Percentiles rank a stretch among this genome's conserved stretches.
phyloP scores from a whole-genome alignment of 2,113 vertebrate genomes.

The Oreochromis spilurus region DNA sequence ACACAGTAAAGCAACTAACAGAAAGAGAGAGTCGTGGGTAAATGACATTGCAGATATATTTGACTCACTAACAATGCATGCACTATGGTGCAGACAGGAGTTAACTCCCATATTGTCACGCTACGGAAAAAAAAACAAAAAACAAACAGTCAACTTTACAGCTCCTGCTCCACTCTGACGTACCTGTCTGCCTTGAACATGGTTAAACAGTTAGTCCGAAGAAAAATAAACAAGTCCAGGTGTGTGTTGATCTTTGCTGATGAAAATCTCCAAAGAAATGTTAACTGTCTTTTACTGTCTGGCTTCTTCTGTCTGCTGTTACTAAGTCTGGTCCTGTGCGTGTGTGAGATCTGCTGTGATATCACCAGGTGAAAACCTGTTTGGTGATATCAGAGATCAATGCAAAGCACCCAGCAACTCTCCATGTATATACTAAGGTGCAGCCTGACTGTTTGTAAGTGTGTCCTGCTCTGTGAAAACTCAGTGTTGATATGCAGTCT shows the following conservation, averaged over 20 bases:
- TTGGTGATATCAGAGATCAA: not conserved
- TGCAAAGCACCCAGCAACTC: not conserved
- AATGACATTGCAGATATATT: not conserved
- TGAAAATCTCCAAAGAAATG: conserved; percentile 22
- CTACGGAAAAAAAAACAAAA: not conserved
- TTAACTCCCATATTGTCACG: not conserved
- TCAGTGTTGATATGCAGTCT: conserved; percentile 39
- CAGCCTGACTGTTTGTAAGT: not conserved
- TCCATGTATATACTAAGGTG: not conserved
- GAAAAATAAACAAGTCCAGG: conserved; percentile 40
- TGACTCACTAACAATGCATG: not conserved
- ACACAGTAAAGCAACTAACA: not conserved
- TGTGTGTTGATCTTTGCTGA: conserved; percentile 22
- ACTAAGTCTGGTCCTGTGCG: not conserved
- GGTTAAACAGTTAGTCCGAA: conserved; percentile 1
- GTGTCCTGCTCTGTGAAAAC: conserved; percentile 16
- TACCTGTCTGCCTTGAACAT: conserved; percentile 72
- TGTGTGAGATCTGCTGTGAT: not conserved
- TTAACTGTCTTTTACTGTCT: not conserved
- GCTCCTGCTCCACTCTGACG: not conserved
- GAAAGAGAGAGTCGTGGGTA: not conserved
- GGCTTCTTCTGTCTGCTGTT: not conserved
- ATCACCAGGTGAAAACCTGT: conserved; percentile 10
- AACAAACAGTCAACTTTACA: not conserved
- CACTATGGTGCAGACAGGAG: not conserved